These are phyloP conservation scores for Nomada flava DNA, from an alignment of 2,888 invertebrate species.

Conservation along the genomic window DNA sequence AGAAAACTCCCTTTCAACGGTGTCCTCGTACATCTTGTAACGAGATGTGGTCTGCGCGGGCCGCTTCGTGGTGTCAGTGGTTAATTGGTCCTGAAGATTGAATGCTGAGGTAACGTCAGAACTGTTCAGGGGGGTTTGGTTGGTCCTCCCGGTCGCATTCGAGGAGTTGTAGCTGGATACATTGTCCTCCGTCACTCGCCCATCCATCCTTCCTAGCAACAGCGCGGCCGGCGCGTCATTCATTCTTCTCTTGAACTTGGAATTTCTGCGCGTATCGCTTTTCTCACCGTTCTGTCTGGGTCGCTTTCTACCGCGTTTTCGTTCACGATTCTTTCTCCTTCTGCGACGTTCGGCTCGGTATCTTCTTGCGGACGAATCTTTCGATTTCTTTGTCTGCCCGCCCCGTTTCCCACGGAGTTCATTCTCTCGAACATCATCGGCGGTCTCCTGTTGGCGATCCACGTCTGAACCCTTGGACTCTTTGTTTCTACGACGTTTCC, in stretches of 20 bases:
- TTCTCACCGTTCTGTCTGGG: constrained; percentile 41
- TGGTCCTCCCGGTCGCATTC: constrained; percentile 7
- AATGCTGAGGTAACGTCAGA: constrained; percentile 28
- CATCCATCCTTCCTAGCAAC: constrained; percentile 29
- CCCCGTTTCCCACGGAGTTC: constrained; percentile 55
- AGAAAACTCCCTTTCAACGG: constrained; percentile 77
- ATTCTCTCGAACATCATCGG: constrained; percentile 57
- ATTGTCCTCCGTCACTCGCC: background rate
- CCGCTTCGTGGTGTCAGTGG: constrained; percentile 41
- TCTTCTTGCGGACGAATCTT: constrained; percentile 56
- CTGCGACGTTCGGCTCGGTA: constrained; percentile 65
- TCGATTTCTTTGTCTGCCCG: constrained; percentile 56
- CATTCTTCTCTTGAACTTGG: constrained; percentile 60
- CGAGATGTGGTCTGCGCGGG: constrained; percentile 49
- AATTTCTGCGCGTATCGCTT: constrained; percentile 25
- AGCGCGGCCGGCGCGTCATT: constrained; percentile 49
- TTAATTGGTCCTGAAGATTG: constrained; percentile 51
- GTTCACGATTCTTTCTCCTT: constrained; percentile 69
- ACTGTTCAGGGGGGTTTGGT: background rate
- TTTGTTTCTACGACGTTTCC: constrained; percentile 60
- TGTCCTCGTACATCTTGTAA: constrained; percentile 59
- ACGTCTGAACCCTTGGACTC: constrained; percentile 16
- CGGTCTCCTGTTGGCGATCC: constrained; percentile 22
- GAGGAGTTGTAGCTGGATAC: constrained; percentile 18
- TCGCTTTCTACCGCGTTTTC: constrained; percentile 66